Evolutionary conservation across 2,888 invertebrate species (phyloP), one percentile per base, ranked within the genome.

Genomic region (Anarsia innoxiella): DNA sequence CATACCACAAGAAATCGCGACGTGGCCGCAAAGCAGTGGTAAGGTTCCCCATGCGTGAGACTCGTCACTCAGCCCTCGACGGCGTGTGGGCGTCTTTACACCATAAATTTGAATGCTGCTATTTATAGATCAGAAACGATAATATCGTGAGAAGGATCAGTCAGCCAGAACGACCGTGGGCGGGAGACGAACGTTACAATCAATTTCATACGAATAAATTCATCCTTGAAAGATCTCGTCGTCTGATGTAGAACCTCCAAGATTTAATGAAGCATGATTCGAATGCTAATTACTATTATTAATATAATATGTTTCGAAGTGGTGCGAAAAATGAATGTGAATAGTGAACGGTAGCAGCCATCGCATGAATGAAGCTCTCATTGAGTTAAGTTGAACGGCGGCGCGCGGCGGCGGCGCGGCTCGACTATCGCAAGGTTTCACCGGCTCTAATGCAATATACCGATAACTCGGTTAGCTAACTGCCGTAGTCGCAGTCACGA

Each of bases 41-140:
- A n/a, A n/a, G n/a, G n/a, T 11, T 34, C 15, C 26, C 34, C 26
- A 11, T 15, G 19, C 19, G 19, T 8, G 8, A 19, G 19, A 19
- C 19, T 19, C 8, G 19, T n/a, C n/a, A n/a, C n/a, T n/a, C n/a
- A 48, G 46, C 31, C 37, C 39, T 37, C 36, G 44, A 44, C 33
- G 15, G 27, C 35, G 61, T 55, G 74, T 76, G 58, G 78, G 76
- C 63, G 70, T 62, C 48, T 70, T 67, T 66, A 66, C 62, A 65
- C 59, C 65, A 65, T 71, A 64, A 59, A 71, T 63, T 66, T 59
- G 52, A 67, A 72, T 59, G 59, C 52, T 51, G 52, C 70, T 79
- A 79, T 78, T 75, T 76, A 73, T 77, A 79, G 67, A 53, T 53
- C 44, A 48, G 48, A 61, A 56, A 57, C 61, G 61, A 62, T n/a